Evolutionary conservation across 1,140 invertebrate genomes (phyloP).

Genomic region (Chymomyza costata): DNA sequence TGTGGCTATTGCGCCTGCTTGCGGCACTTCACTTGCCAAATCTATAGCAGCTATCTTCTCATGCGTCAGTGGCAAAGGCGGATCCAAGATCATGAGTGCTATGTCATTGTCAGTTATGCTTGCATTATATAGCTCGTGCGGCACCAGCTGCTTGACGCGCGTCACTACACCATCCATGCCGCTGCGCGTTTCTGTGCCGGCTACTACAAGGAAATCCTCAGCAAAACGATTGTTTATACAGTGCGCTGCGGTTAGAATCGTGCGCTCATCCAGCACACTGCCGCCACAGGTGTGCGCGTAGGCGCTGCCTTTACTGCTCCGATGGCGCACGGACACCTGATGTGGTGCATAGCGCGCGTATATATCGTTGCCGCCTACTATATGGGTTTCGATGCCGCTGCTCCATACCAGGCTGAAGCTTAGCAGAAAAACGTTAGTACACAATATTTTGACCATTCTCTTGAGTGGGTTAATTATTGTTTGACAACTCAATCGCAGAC

Average conservation of each 20-base stretch:
- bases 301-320: conserved; percentile 22
- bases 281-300: conserved; percentile 42
- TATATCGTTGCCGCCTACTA: conserved; percentile 44
- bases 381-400: conserved; percentile 29
- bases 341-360: conserved; percentile 32
- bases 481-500: no score
- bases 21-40: conserved; percentile 16
- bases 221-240: conserved; percentile 69
- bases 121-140: conserved; percentile 52
- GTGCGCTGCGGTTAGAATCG: conserved; percentile 78
- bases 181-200: conserved; percentile 33
- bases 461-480: no score
- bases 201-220: conserved; percentile 47
- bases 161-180: conserved; percentile 47
- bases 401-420: not conserved
- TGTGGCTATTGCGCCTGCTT: conserved; percentile 30
- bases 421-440: no score
- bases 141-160: conserved; percentile 37
- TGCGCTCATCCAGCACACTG: conserved; percentile 35
- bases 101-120: conserved; percentile 55
- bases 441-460: no score
- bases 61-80: conserved; percentile 29
- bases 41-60: conserved; percentile 29
- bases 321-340: conserved; percentile 48
- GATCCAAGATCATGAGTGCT: conserved; percentile 44